Base-by-base conservation (phyloP, 1,140 invertebrate species). In the Bemisia tabaci region DNA sequence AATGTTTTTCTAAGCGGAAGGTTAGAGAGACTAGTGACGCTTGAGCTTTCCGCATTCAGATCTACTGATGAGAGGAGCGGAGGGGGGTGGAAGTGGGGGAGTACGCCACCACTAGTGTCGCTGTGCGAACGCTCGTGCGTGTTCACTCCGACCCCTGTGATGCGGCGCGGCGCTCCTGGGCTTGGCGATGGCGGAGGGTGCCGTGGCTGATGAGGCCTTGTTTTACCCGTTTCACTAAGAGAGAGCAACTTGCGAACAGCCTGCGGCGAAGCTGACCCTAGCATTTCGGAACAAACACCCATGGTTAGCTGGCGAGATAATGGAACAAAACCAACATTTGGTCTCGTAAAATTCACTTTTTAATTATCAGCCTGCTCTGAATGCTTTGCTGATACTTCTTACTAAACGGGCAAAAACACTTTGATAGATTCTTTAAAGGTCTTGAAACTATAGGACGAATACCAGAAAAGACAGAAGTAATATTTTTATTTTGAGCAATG, bases 221-320 rank as follows among this genome's bases (percentile, higher is more conserved):
- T 92, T 79, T 95, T 97, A 65, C 84, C 88, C 24, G 85, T 86
- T 73, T 92, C 90, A 0, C 89, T 92, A 5, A 98, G 80, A 1
- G 94, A 87, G 67, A 97, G 79, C 74, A 97, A 85, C 75, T 97
- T 97, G 69, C 93, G 83, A 2, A 97, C 92, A 1, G 94, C 92
- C 79, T 97, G 94, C 2, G 95, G 95, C 25, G 94, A 97, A 26
- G 94, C 94, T 27, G 94, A 91, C 70, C 94, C 94, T 79, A 87
- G 86, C 33, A n/a, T n/a, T n/a, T n/a, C n/a, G n/a, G n/a, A n/a
- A n/a, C n/a, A n/a, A n/a, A n/a, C n/a, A n/a, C n/a, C n/a, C n/a
- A n/a, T n/a, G n/a, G n/a, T n/a, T n/a, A n/a, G n/a, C n/a, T n/a
- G n/a, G n/a, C n/a, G n/a, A n/a, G n/a, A n/a, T n/a, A n/a, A n/a